phyloP scores from a whole-genome alignment of 2,113 vertebrate species.

The Caloenas nicobarica region DNA sequence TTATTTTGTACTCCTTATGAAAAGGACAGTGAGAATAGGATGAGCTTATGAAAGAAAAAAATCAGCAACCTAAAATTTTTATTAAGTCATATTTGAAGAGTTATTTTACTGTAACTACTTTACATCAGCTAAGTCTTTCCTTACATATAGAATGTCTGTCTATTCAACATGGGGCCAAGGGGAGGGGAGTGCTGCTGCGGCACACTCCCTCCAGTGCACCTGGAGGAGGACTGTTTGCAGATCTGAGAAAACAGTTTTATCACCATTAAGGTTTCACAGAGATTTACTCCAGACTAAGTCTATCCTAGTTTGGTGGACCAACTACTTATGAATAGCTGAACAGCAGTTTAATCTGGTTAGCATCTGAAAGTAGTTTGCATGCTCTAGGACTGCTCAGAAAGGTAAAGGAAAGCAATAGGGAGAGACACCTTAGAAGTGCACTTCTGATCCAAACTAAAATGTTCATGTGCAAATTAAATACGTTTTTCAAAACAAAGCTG shows the following conservation, averaged over 20 bases:
- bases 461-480: background rate
- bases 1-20: background rate
- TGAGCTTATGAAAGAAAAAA: background rate
- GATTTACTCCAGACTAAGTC: background rate
- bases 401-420: background rate
- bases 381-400: background rate
- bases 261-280: background rate
- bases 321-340: background rate
- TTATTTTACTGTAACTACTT: background rate
- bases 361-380: background rate
- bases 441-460: background rate
- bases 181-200: rapidly evolving
- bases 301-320: background rate
- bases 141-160: background rate
- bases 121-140: background rate
- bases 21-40: background rate
- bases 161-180: rapidly evolving
- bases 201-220: rapidly evolving
- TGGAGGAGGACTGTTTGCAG: background rate
- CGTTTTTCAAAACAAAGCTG: background rate
- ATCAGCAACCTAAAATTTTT: background rate
- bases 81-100: background rate
- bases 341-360: background rate
- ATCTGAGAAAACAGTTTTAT: background rate
- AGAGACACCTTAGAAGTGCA: background rate